phyloP scores from a whole-genome alignment of 2,888 invertebrate genomes.

The Tryphoninae sp. region DNA sequence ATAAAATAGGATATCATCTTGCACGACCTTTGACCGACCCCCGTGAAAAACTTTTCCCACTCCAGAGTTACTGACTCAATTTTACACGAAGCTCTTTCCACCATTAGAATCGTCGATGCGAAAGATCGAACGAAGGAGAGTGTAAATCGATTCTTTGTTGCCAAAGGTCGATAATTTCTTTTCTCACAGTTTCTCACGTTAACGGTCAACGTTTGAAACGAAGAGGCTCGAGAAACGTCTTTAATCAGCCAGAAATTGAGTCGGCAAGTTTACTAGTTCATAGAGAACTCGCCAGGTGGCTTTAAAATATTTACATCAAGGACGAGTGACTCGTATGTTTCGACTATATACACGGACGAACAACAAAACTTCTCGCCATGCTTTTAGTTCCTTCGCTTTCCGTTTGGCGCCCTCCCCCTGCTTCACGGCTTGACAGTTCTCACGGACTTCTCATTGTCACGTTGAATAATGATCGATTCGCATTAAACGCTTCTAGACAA shows the following conservation, averaged over 20 bases:
- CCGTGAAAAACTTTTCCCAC: not conserved
- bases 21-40: slow-evolving; percentile 48
- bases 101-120: not conserved
- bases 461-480: too few relatives aligned
- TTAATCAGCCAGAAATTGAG: not conserved
- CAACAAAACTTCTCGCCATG: not conserved
- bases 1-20: slow-evolving; percentile 47
- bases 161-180: too few relatives aligned
- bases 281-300: slow-evolving; percentile 63
- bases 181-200: too few relatives aligned
- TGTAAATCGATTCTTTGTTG: too few relatives aligned
- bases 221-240: not conserved
- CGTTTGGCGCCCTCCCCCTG: too few relatives aligned
- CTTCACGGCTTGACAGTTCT: too few relatives aligned
- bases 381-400: not conserved
- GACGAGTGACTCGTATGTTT: slow-evolving; percentile 39
- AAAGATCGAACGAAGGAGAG: not conserved
- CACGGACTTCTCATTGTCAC: too few relatives aligned
- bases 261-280: slow-evolving; percentile 29
- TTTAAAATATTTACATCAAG: slow-evolving; percentile 67
- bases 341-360: not conserved
- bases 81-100: slow-evolving; percentile 16
- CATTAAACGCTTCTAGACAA: too few relatives aligned
- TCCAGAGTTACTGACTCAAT: slow-evolving; percentile 28
- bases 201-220: too few relatives aligned